phyloP scores from a whole-genome alignment of 2,797 vertebrate species.

The Neosilurus hyrtlii region DNA sequence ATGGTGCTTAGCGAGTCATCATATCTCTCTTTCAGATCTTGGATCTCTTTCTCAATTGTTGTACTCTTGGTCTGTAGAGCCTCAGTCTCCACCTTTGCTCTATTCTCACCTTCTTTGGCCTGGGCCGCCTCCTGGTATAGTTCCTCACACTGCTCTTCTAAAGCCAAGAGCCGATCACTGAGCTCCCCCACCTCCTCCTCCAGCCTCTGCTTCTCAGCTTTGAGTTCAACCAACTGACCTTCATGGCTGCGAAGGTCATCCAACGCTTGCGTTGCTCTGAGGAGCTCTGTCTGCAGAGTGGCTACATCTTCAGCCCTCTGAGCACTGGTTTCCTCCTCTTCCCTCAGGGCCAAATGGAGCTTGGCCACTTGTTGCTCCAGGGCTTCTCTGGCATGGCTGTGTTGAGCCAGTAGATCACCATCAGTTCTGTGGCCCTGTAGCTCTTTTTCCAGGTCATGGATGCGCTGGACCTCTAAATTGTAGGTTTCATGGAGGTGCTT shows the following conservation, averaged over 20 bases:
- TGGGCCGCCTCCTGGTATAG: constrained; percentile 69
- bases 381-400: constrained; percentile 66
- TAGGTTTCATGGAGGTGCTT: constrained; percentile 65
- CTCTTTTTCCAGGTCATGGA: constrained; percentile 70
- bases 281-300: constrained; percentile 79
- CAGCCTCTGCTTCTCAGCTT: constrained; percentile 74
- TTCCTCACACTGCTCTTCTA: constrained; percentile 73
- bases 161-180: constrained; percentile 66
- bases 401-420: constrained; percentile 68
- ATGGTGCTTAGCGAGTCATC: constrained; percentile 85
- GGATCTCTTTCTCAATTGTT: constrained; percentile 85
- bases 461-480: constrained; percentile 68
- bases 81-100: constrained; percentile 74
- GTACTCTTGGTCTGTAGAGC: constrained; percentile 74
- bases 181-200: constrained; percentile 75
- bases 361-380: constrained; percentile 71
- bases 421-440: constrained; percentile 67
- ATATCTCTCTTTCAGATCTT: constrained; percentile 85
- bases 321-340: constrained; percentile 77
- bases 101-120: constrained; percentile 73
- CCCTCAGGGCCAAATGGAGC: constrained; percentile 66
- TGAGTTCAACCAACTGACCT: constrained; percentile 72
- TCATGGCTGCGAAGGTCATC: constrained; percentile 74
- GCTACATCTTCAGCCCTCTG: constrained; percentile 72
- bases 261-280: constrained; percentile 72